Evolutionary conservation across 2,888 invertebrate species (phyloP), one percentile per base, ranked within the genome.

Genomic region (Bruchidius siliquastri): DNA sequence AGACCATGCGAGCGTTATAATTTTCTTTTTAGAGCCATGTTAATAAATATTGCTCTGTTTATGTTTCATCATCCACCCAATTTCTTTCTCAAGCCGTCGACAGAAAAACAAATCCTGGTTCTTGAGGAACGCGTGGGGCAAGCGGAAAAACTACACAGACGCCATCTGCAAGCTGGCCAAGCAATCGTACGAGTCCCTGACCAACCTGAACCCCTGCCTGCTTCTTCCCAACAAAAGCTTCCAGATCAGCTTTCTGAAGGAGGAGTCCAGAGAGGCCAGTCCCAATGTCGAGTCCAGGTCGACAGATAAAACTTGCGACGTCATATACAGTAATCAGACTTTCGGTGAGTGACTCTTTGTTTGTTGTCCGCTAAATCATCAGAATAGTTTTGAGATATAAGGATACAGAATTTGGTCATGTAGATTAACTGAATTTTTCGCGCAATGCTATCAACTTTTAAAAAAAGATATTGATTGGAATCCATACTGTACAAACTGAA

Each of bases 331-430:
- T 67, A 85, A 85, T 82, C 83, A 83, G 81, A 82, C 83, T 82
- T 83, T 82, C 81, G 83, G 83, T 84, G 84, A 85, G 84, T 84
- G 83, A n/a, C n/a, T n/a, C n/a, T n/a, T n/a, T n/a, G n/a, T n/a
- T n/a, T n/a, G n/a, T n/a, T n/a, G n/a, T n/a, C n/a, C n/a, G n/a
- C n/a, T n/a, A n/a, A n/a, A n/a, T n/a, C n/a, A n/a, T n/a, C n/a
- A n/a, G n/a, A n/a, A n/a, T n/a, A n/a, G n/a, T n/a, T n/a, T n/a
- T n/a, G n/a, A n/a, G n/a, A n/a, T n/a, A n/a, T n/a, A n/a, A n/a
- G n/a, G n/a, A n/a, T n/a, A n/a, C n/a, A n/a, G n/a, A n/a, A n/a
- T n/a, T n/a, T n/a, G n/a, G n/a, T n/a, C n/a, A n/a, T n/a, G n/a
- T n/a, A n/a, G n/a, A n/a, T n/a, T n/a, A n/a, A n/a, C n/a, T n/a